Conservation (phyloP, 2,888 invertebrate species). For the Noctua janthe region DNA sequence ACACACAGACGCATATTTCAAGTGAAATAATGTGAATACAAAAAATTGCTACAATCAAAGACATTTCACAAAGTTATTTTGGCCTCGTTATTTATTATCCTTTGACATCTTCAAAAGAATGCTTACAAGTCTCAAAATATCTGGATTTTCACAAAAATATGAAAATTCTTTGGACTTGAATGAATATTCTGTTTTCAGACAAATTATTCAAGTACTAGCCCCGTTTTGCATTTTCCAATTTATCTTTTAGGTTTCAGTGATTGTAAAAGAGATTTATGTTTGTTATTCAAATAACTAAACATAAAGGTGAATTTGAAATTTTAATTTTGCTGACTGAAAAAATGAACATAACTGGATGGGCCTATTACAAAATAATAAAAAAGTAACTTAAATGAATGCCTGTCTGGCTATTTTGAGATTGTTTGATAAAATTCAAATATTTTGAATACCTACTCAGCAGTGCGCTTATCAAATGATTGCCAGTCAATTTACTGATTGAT, state of each 20-base stretch:
- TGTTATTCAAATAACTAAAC: conserved; percentile 41
- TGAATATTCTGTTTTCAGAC: conserved; percentile 14
- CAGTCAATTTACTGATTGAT: background rate
- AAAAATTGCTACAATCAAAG: conserved; percentile 7
- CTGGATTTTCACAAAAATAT: conserved; percentile 7
- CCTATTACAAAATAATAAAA: background rate
- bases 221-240: conserved; percentile 34
- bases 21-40: too few species aligned
- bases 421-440: background rate
- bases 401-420: background rate
- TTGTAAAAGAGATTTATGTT: conserved; percentile 20
- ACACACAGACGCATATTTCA: background rate
- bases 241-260: conserved; percentile 23
- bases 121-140: background rate
- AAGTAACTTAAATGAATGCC: background rate
- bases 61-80: conserved; percentile 20
- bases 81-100: background rate
- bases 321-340: background rate
- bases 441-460: background rate
- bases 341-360: too few species aligned
- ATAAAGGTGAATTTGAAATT: background rate
- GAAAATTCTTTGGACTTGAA: background rate
- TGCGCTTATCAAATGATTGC: background rate
- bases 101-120: conserved; percentile 24
- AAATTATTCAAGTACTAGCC: conserved; percentile 7